These are phyloP conservation scores for Nothocercus julius DNA, from an alignment of 2,113 vertebrate species.

Conservation along the genomic window DNA sequence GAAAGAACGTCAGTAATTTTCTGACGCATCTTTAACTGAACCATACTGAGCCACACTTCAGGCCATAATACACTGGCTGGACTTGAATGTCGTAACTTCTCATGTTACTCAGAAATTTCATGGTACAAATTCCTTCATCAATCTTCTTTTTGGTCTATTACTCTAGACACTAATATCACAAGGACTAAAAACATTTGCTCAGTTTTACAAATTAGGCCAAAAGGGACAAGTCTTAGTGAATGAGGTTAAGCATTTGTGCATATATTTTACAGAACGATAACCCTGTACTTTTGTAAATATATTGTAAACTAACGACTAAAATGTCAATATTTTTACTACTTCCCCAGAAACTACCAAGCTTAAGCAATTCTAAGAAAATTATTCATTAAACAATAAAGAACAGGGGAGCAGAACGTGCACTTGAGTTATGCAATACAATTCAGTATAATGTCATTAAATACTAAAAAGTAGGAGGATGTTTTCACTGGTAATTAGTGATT, in stretches of 20 bases:
- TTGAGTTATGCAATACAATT: slow-evolving; percentile 33
- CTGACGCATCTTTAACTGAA: background rate
- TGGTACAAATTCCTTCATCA: background rate
- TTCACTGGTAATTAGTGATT: slow-evolving; percentile 38
- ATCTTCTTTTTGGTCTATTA: background rate
- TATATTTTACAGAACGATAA: background rate
- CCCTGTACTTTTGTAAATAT: background rate
- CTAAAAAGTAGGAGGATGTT: slow-evolving; percentile 58
- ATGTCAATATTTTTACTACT: background rate
- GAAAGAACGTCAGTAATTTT: background rate
- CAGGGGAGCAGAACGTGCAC: background rate
- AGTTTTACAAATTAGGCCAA: background rate
- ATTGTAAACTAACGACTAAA: background rate
- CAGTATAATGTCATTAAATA: slow-evolving; percentile 48
- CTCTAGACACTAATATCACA: background rate
- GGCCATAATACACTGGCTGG: background rate
- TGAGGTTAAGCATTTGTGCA: background rate
- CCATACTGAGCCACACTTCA: background rate
- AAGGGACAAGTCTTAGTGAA: background rate
- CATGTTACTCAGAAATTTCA: background rate
- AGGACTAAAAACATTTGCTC: background rate
- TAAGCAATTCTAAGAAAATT: slow-evolving; percentile 25
- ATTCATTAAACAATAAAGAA: slow-evolving; percentile 22
- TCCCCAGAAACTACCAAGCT: slow-evolving; percentile 11
- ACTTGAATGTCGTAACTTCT: background rate